Base-by-base conservation (phyloP, 2,797 vertebrate species). In the Pseudopleuronectes americanus region DNA sequence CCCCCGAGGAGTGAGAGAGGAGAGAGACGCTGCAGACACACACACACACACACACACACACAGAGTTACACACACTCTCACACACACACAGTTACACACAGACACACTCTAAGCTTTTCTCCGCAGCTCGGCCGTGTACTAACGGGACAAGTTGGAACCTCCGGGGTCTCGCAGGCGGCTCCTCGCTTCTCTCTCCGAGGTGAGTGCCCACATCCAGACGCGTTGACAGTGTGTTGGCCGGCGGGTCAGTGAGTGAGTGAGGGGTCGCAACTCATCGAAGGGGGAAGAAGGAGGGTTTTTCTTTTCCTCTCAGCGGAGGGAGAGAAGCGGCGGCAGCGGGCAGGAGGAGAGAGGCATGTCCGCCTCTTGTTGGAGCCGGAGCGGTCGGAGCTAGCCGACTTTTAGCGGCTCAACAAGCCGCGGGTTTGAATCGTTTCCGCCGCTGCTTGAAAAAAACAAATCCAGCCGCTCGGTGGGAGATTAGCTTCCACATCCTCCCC, bases 121-220 rank as follows among this genome's bases (percentile, higher is more conserved):
- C 49, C 24, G 28, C 74, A 79, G 78, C 70, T 41, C 67, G 19
- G 65, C 75, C 36, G 73, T 57, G 79, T 7, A 64, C 75, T 87
- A 84, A 90, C 91, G 80, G 91, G 89, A 87, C 88, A 90, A 91
- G 82, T 90, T 91, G 65, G 63, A 63, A 58, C 65, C 78, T 82
- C 76, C 77, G 26, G 83, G 87, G 89, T 74, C 71, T 57, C 76
- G 28, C 43, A 21, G 69, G 48, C 38, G 36, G 45, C 54, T 43
- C 67, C 53, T 45, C 19, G 56, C 60, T 65, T 71, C 66, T 58
- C 69, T 68, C 83, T 47, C 67, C 45, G 85, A 79, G 92, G 92
- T 91, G 76, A 92, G 90, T 87, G 52, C 56, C 43, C 23, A 64
- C 12, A 74, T 59, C 16, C 43, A 49, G 48, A 64, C 68, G 58